Evolutionary conservation across 1,140 invertebrate genomes (phyloP).

Genomic region (Drosophila sulfurigaster): DNA sequence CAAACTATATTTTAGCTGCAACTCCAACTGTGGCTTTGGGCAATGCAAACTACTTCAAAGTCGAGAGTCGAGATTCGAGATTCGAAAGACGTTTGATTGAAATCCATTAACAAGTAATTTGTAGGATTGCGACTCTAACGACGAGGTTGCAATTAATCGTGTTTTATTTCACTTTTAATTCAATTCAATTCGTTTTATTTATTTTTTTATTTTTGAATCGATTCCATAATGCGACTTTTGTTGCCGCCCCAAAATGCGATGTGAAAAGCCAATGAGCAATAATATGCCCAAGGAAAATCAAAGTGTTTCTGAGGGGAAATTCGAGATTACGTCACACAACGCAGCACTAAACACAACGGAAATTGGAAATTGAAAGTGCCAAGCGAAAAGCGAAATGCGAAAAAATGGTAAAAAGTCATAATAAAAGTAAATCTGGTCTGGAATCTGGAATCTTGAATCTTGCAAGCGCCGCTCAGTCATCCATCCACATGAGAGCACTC

Average conservation of each 20-base stretch:
- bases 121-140: constrained; percentile 3
- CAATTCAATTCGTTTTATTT: background rate
- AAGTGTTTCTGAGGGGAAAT: constrained; percentile 6
- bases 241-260: background rate
- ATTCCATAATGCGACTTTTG: constrained; percentile 9
- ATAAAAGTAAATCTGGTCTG: constrained; percentile 28
- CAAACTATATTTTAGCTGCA: too few relatives aligned
- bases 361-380: constrained; percentile 19
- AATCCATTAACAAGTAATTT: constrained; percentile 20
- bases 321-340: constrained; percentile 4
- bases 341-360: too few relatives aligned
- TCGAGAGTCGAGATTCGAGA: constrained; percentile 6
- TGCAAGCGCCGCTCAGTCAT: background rate
- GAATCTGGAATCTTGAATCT: constrained; percentile 31
- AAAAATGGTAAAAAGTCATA: constrained; percentile 10
- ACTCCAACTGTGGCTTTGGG: too few relatives aligned
- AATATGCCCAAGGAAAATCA: background rate
- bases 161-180: constrained; percentile 1
- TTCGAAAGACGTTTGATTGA: constrained; percentile 22
- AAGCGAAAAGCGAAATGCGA: constrained; percentile 4
- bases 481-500: constrained; percentile 3
- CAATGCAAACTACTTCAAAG: constrained; percentile 13
- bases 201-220: background rate
- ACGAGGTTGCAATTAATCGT: constrained; percentile 11
- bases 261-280: constrained; percentile 5